Evolutionary conservation across 2,113 vertebrate genomes (phyloP).

Genomic region (Alligator mississippiensis): DNA sequence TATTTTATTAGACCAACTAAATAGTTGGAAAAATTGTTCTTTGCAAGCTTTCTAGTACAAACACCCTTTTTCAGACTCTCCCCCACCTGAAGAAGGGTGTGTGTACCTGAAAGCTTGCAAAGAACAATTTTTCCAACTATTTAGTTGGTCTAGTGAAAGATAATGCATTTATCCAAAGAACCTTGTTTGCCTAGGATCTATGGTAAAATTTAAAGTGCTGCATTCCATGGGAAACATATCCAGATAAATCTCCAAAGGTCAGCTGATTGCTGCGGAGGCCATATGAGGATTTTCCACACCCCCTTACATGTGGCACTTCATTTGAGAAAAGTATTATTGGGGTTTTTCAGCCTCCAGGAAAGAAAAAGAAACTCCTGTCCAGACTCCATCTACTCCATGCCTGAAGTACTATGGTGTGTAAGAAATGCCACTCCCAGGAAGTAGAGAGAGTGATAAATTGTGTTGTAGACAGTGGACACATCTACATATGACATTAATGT

Average conservation of each 20-base stretch:
- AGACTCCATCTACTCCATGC: background rate
- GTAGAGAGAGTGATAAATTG: background rate
- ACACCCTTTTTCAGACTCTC: no score
- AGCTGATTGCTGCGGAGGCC: background rate
- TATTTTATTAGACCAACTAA: no score
- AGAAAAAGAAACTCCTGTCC: background rate
- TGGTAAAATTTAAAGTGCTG: constrained; percentile 1
- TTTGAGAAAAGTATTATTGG: background rate
- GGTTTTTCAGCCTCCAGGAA: background rate
- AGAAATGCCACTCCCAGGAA: background rate
- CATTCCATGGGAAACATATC: background rate
- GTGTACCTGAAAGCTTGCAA: no score
- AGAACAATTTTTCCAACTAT: no score
- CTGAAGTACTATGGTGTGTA: background rate
- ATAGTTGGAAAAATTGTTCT: no score
- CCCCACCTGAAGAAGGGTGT: no score
- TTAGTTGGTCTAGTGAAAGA: no score
- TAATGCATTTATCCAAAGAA: no score
- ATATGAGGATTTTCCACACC: background rate
- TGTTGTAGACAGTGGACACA: background rate
- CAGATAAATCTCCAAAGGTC: constrained; percentile 9
- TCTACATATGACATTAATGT: background rate
- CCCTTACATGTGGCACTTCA: background rate
- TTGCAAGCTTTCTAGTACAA: no score
- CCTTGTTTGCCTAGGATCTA: background rate